phyloP scores from a whole-genome alignment of 2,888 invertebrate genomes.

The Teleogryllus oceanicus region DNA sequence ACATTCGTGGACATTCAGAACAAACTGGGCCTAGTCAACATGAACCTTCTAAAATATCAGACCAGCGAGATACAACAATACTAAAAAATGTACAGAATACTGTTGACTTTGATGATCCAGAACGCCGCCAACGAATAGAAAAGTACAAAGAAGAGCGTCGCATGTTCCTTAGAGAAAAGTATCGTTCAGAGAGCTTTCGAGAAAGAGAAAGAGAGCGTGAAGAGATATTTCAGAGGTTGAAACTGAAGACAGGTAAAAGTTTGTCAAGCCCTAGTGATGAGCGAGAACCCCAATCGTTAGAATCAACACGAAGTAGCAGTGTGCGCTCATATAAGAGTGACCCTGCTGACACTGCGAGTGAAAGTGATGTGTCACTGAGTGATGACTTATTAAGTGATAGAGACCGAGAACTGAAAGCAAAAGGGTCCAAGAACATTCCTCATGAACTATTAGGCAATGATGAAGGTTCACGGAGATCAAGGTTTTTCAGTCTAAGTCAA shows the following conservation, averaged over 20 bases:
- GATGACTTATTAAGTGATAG: neutral
- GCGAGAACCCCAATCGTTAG: neutral
- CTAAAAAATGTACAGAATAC: constrained; percentile 31
- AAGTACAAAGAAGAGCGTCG: constrained; percentile 88
- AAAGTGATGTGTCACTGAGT: neutral
- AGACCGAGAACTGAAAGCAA: neutral
- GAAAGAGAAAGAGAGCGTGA: constrained; percentile 42
- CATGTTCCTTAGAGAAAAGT: constrained; percentile 78
- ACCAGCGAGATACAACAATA: neutral
- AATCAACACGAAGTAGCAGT: neutral
- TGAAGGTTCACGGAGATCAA: constrained; percentile 2
- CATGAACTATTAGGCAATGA: neutral
- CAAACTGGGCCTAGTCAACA: constrained; percentile 20
- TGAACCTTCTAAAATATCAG: constrained; percentile 34
- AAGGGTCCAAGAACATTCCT: neutral
- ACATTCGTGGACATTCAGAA: constrained; percentile 21
- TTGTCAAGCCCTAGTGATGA: constrained; percentile 26
- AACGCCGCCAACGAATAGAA: constrained; percentile 79
- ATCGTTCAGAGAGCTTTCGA: constrained; percentile 58
- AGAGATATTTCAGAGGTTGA: constrained; percentile 65
- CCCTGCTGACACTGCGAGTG: neutral
- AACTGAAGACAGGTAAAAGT: constrained; percentile 47
- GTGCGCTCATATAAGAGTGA: neutral
- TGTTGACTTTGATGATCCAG: constrained; percentile 50
- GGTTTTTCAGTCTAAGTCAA: constrained; percentile 18